Conservation (phyloP, 1,140 invertebrate species). For the Ruditapes philippinarum region DNA sequence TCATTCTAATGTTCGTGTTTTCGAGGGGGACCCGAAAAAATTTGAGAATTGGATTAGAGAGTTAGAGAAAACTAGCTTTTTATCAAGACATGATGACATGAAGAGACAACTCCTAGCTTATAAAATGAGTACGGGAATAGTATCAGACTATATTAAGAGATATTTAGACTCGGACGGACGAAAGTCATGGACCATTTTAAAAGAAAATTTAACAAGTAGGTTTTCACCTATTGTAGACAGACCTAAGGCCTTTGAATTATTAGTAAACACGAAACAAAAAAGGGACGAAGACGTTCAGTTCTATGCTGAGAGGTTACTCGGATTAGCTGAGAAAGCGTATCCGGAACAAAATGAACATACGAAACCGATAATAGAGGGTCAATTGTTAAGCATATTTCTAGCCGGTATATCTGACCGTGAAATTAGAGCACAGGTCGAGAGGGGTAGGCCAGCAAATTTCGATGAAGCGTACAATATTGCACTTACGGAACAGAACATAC, state of each 20-base stretch:
- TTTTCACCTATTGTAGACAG: background rate
- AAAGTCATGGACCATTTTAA: background rate
- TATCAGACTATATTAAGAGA: background rate
- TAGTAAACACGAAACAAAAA: too few species aligned
- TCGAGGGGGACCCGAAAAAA: too few species aligned
- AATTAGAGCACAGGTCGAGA: background rate
- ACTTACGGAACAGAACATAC: background rate
- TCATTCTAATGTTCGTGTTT: too few species aligned
- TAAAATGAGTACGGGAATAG: background rate
- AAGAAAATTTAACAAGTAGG: background rate
- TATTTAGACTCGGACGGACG: background rate
- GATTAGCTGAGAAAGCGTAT: too few species aligned
- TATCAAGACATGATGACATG: background rate
- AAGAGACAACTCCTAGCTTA: background rate
- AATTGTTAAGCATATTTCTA: background rate
- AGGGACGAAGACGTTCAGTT: too few species aligned
- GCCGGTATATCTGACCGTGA: background rate
- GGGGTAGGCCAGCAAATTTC: background rate
- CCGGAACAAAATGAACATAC: background rate
- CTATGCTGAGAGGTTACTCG: too few species aligned
- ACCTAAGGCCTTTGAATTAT: too few species aligned
- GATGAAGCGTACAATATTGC: background rate
- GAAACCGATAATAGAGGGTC: background rate
- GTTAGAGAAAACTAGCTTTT: background rate
- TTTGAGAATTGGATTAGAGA: constrained; percentile 1